Base-by-base conservation (phyloP, 2,797 vertebrate species). In the Chiloscyllium punctatum region DNA sequence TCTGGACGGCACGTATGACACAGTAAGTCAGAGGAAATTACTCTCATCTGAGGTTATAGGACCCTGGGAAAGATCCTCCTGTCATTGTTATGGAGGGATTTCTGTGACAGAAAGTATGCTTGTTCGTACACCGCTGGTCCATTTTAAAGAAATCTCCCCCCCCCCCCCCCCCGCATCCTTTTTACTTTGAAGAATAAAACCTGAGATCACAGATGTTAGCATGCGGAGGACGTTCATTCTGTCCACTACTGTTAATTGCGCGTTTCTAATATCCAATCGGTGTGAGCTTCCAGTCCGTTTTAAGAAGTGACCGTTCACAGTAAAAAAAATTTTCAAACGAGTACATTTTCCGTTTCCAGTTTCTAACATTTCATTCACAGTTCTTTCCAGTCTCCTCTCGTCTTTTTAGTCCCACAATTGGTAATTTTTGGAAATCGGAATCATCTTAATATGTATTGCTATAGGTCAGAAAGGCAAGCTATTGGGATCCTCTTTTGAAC, bases 1-100 rank as follows among this genome's bases (percentile, higher is more conserved):
- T 95, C 94, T 95, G 94, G 94, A 77, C 94, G 51, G 71, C 71
- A 95, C 71, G 94, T 53, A 95, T 95, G 94, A 95, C 94, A 95
- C 69, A 95, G 94, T 57, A 95, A 95, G 72, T 95, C 94, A 72
- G 69, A 77, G 94, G 94, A 51, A 95, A 95, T 95, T 95, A 95
- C 94, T 77, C 71, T 95, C 71, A 95, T 74, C 71, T 74, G 94
- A 95, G 94, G 94, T 95, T 95, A 95, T 33, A 77, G 71, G 94
- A 95, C 71, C 94, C 71, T 95, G 94, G 94, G 94, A 95, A 95
- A 95, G 94, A 51, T 33, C 30, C 94, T 57, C 94, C 94, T 71
- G 94, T 95, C 51, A 95, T 72, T 77, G 94, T 77, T 77, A 69
- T 4, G 33, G 71, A 77, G 51, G 72, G 94, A 74, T 53, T 95